These are phyloP conservation scores for Neoitamus cyanurus DNA, from an alignment of 2,888 invertebrate genomes.

Conservation along the genomic window DNA sequence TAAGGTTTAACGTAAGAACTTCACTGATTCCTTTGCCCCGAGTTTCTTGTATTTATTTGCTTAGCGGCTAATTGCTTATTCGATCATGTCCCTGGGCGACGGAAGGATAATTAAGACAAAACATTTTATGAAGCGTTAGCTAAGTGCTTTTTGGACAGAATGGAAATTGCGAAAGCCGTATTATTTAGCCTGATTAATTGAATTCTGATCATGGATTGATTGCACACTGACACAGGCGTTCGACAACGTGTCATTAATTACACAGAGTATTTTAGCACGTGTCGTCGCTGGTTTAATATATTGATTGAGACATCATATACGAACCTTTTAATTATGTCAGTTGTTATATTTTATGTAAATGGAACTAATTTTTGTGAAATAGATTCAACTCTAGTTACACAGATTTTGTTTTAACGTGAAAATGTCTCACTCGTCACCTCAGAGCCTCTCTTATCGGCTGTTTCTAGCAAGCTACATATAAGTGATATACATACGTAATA, in stretches of 20 bases:
- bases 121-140: background rate
- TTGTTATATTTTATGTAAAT: background rate
- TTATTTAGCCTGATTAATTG: background rate
- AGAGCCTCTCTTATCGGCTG: too few relatives aligned
- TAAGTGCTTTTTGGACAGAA: background rate
- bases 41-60: background rate
- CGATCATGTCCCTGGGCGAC: background rate
- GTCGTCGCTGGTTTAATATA: background rate
- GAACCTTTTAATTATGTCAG: background rate
- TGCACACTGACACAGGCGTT: background rate
- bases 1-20: background rate
- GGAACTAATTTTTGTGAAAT: background rate
- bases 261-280: background rate
- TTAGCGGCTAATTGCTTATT: background rate
- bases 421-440: background rate
- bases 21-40: background rate
- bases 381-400: background rate
- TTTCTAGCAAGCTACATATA: too few relatives aligned
- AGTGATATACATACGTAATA: too few relatives aligned
- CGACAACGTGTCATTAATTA: background rate
- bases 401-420: too few relatives aligned
- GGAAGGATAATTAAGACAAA: background rate
- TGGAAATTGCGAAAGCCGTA: background rate
- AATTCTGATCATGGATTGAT: background rate
- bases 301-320: background rate